Conservation (phyloP, 2,113 vertebrate species). For the Strix uralensis region DNA sequence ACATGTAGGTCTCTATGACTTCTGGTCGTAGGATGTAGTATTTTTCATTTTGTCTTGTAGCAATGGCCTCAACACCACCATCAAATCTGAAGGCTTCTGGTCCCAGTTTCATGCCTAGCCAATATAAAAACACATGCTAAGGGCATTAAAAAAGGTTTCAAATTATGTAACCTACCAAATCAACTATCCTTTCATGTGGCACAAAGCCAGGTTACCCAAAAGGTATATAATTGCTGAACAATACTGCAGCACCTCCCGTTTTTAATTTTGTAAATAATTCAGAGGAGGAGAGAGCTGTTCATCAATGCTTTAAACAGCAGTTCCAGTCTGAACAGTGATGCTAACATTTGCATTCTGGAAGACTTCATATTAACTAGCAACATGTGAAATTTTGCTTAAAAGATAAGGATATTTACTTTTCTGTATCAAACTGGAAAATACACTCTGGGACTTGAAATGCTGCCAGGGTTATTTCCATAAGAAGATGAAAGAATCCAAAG, state of each 20-base stretch:
- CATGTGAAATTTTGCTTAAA: neutral
- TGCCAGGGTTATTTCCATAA: neutral
- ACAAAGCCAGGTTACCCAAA: neutral
- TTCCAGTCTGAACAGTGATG: neutral
- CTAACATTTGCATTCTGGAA: neutral
- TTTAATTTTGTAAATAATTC: neutral
- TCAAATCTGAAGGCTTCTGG: slow-evolving; percentile 97
- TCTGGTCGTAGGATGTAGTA: slow-evolving; percentile 97
- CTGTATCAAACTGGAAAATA: neutral
- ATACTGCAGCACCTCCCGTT: neutral
- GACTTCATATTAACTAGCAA: neutral
- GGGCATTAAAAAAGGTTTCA: neutral
- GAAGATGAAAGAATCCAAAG: neutral
- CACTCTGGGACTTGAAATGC: neutral
- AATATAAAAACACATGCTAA: neutral
- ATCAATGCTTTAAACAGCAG: neutral
- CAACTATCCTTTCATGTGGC: neutral
- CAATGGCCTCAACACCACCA: slow-evolving; percentile 96
- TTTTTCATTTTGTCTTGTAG: slow-evolving; percentile 97
- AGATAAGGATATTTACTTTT: neutral
- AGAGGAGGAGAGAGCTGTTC: neutral
- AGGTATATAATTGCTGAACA: neutral
- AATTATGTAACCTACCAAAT: neutral
- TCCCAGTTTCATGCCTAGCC: slow-evolving; percentile 88
- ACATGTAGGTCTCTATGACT: slow-evolving; percentile 98